A percentile compares a stretch with the other conserved stretches of the same genome.
These are phyloP conservation scores for Ephestia elutella DNA, from an alignment of 1,140 invertebrate genomes.

Conservation along the genomic window DNA sequence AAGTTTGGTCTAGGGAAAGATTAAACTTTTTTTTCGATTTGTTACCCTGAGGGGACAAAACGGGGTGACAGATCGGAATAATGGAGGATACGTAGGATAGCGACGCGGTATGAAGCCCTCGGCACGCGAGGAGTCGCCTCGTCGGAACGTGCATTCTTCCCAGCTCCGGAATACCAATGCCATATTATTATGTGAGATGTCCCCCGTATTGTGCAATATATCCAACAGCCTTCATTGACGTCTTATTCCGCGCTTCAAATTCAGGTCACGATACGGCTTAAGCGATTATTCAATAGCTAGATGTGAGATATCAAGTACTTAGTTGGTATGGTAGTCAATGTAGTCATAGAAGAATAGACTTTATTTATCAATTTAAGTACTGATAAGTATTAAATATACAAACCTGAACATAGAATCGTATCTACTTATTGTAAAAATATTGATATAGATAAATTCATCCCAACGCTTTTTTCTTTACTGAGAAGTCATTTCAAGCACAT, in stretches of 20 bases:
- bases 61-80: neutral
- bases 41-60: too few relatives aligned
- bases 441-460: too few relatives aligned
- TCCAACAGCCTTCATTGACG: constrained; percentile 45
- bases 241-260: constrained; percentile 39
- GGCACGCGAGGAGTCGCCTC: constrained; percentile 58
- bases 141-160: constrained; percentile 61
- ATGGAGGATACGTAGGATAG: neutral
- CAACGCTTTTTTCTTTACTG: too few relatives aligned
- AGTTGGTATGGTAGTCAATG: too few relatives aligned
- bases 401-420: too few relatives aligned
- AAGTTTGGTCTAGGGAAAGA: too few relatives aligned
- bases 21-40: too few relatives aligned
- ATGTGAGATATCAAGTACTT: neutral
- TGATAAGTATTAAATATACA: too few relatives aligned
- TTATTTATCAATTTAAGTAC: too few relatives aligned
- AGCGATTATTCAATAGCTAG: constrained; percentile 37
- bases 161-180: constrained; percentile 59
- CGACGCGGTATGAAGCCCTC: neutral
- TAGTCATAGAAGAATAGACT: too few relatives aligned
- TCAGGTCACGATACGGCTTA: constrained; percentile 35
- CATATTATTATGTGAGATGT: constrained; percentile 69
- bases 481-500: neutral
- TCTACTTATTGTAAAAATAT: too few relatives aligned
- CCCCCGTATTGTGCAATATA: constrained; percentile 50